Conservation (phyloP, 1,140 invertebrate species). For the Drosophila subobscura region DNA sequence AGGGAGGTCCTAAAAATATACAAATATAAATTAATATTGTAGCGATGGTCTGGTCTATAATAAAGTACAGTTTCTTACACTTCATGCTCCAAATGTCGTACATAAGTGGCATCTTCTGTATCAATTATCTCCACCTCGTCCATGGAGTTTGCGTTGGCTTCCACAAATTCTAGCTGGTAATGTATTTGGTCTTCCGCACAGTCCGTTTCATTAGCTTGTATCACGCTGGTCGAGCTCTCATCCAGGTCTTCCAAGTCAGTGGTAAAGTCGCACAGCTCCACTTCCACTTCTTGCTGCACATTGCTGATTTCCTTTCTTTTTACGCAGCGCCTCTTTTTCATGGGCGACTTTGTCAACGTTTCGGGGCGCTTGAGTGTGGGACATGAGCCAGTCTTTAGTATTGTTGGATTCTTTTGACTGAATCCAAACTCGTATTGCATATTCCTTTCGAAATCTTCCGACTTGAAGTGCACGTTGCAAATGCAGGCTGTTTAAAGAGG, state of each 20-base stretch:
- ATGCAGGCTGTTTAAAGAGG: conserved; percentile 43
- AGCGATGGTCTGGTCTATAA: not conserved
- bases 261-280: conserved; percentile 4
- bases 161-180: conserved; percentile 22
- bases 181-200: not conserved
- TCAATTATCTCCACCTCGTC: conserved; percentile 37
- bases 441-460: conserved; percentile 52
- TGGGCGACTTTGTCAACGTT: not conserved
- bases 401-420: conserved; percentile 46
- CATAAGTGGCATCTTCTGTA: conserved; percentile 25
- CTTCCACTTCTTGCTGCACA: conserved; percentile 14
- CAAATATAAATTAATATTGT: not conserved
- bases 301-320: not conserved
- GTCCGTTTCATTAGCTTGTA: not conserved
- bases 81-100: conserved; percentile 42
- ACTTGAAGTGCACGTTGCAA: conserved; percentile 52
- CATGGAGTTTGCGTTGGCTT: conserved; percentile 21
- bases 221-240: not conserved
- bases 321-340: not conserved
- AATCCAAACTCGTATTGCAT: conserved; percentile 56
- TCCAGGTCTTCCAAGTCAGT: not conserved
- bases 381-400: conserved; percentile 34
- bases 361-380: conserved; percentile 27
- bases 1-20: conserved; percentile 17
- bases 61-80: conserved; percentile 23